Percentiles rank a stretch among this genome's conserved stretches.
Evolutionary conservation across 1,140 invertebrate species (phyloP).

Genomic region (Zaprionus tsacasi): DNA sequence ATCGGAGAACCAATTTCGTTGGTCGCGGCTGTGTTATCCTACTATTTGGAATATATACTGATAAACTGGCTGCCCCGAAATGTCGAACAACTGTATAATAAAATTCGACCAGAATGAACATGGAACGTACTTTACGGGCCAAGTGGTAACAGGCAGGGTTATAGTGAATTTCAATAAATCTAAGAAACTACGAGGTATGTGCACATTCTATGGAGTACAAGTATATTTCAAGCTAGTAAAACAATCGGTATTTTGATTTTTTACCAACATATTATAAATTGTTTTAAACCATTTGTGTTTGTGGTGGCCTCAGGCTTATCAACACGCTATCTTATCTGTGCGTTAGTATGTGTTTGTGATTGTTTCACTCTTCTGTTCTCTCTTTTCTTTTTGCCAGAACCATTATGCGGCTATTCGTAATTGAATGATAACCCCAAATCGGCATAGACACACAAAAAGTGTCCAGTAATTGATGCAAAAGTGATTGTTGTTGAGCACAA

Average conservation of each 20-base stretch:
- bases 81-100: constrained; percentile 84
- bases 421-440: constrained; percentile 53
- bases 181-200: constrained; percentile 85
- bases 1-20: constrained; percentile 33
- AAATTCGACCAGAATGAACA: constrained; percentile 85
- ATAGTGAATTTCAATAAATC: constrained; percentile 84
- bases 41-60: not conserved
- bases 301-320: constrained; percentile 39
- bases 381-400: constrained; percentile 43
- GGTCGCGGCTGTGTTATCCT: not conserved
- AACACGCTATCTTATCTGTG: constrained; percentile 54
- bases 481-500: not conserved
- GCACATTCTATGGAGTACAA: not conserved
- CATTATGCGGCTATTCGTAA: constrained; percentile 47
- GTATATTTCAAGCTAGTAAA: not conserved
- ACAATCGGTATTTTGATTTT: not conserved
- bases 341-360: constrained; percentile 19
- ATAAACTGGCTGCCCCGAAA: constrained; percentile 18
- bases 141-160: constrained; percentile 85
- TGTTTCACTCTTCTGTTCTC: constrained; percentile 19
- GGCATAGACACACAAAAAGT: constrained; percentile 42
- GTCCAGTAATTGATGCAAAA: constrained; percentile 61
- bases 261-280: constrained; percentile 5
- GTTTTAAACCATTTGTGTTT: not conserved
- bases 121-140: constrained; percentile 85